Evolutionary conservation across 2,113 vertebrate species (phyloP).

Genomic region (Pelecanus crispus): DNA sequence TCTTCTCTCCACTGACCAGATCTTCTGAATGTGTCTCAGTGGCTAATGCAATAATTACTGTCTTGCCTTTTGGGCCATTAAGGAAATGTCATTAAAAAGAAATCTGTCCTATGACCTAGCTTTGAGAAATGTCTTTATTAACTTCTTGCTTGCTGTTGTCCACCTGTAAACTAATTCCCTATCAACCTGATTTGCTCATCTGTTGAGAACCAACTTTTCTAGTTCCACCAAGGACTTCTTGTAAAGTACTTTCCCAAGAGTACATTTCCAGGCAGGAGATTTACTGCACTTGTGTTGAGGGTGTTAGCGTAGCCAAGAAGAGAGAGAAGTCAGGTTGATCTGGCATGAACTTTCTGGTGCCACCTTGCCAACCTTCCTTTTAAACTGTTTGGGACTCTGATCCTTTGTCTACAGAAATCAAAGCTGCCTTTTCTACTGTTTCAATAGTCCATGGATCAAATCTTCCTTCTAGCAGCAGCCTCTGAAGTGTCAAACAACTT

Average conservation of each 20-base stretch:
- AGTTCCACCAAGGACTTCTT: background rate
- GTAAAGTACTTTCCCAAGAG: background rate
- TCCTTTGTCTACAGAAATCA: background rate
- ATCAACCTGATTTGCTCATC: background rate
- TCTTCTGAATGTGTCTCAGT: background rate
- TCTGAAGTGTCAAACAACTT: background rate
- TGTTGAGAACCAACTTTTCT: background rate
- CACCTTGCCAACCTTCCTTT: background rate
- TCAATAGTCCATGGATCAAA: background rate
- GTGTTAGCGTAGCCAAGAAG: background rate
- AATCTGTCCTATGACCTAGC: background rate
- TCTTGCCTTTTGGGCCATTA: background rate
- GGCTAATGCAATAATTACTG: background rate
- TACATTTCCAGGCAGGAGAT: background rate
- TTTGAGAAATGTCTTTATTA: background rate
- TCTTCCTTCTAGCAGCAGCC: background rate
- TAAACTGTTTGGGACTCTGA: background rate
- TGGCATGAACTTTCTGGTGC: background rate
- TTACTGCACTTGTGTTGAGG: background rate
- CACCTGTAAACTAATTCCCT: background rate
- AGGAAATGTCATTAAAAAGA: background rate
- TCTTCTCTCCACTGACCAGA: background rate
- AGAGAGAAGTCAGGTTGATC: background rate
- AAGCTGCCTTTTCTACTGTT: background rate
- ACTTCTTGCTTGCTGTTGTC: background rate